Base-by-base conservation (phyloP, 2,797 vertebrate species). In the Psittacula echo region DNA sequence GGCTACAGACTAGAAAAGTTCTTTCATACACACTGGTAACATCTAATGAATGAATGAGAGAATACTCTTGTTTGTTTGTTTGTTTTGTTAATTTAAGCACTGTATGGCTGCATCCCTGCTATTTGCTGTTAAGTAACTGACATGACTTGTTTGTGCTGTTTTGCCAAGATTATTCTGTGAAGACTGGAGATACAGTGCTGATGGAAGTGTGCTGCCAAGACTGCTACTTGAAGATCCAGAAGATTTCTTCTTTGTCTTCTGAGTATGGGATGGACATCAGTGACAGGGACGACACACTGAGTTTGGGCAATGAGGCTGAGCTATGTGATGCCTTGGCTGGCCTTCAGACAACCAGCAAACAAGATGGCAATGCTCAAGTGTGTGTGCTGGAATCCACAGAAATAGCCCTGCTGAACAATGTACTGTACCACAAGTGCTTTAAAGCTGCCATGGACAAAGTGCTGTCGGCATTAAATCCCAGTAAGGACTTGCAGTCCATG, bases 181-280 rank as follows among this genome's bases (percentile, higher is more conserved):
- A 98, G 94, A 83, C 97, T 44, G 97, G 97, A 18, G 98, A 99
- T 53, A 96, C 97, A 72, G 97, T 99, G 87, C 89, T 98, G n/a
- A 98, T 99, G 84, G 99, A 99, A 90, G 98, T 99, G 90, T 99
- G 99, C 94, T 99, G 99, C 95, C 97, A 98, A 54, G 99, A 99
- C 10, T 98, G 98, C 94, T 99, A 99, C 96, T 96, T 99, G 97
- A 98, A 99, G 93, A 98, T 99, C 72, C 98, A 98, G 97, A 98
- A 98, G 34, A 95, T 99, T 39, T 98, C 97, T 19, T 89, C 98
- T 79, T 86, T 96, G 71, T 96, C 97, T 95, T 97, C 89, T 4
- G 97, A 97, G 37, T 95, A 90, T 60, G 93, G 89, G 66, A 97
- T 96, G 96, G 98, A 98, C 73, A 42, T 96, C 29, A 32, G 86